A percentile compares a stretch with the other conserved stretches of the same genome.
Conservation (phyloP, 2,888 invertebrate species). For the Formica aserva region DNA sequence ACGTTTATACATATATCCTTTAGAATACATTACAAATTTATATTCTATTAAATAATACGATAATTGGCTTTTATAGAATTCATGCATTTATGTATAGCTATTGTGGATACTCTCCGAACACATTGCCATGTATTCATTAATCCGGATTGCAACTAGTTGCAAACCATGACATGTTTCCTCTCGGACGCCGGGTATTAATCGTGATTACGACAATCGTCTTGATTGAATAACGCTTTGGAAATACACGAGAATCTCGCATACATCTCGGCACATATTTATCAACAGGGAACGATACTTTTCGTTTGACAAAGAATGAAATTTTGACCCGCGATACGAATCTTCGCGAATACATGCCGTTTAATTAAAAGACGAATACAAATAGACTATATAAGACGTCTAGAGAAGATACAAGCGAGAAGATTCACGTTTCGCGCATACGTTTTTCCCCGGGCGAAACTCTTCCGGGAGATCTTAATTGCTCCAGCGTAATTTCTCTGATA, state of each 20-base stretch:
- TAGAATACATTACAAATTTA: neutral
- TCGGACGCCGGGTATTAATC: constrained; percentile 2
- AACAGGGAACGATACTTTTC: neutral
- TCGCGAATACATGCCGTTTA: neutral
- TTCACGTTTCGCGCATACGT: neutral
- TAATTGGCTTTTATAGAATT: neutral
- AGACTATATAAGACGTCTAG: neutral
- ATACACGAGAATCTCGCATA: neutral
- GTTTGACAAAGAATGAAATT: constrained; percentile 18
- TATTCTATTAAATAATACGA: neutral
- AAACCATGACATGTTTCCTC: neutral
- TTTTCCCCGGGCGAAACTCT: neutral
- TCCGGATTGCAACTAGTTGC: neutral
- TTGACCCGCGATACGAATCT: neutral
- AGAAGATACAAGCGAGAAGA: neutral
- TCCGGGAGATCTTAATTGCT: constrained; percentile 3
- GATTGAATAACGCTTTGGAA: neutral
- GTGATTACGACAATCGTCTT: neutral
- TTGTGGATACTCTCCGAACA: neutral
- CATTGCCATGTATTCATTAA: neutral
- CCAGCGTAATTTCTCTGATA: neutral
- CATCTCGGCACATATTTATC: neutral
- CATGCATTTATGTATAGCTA: neutral
- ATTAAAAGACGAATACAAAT: constrained; percentile 7
- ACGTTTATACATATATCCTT: neutral